Percentiles rank a stretch among this genome's conserved stretches.
Conservation (phyloP, 2,113 vertebrate species). For the Sciurus niger region DNA sequence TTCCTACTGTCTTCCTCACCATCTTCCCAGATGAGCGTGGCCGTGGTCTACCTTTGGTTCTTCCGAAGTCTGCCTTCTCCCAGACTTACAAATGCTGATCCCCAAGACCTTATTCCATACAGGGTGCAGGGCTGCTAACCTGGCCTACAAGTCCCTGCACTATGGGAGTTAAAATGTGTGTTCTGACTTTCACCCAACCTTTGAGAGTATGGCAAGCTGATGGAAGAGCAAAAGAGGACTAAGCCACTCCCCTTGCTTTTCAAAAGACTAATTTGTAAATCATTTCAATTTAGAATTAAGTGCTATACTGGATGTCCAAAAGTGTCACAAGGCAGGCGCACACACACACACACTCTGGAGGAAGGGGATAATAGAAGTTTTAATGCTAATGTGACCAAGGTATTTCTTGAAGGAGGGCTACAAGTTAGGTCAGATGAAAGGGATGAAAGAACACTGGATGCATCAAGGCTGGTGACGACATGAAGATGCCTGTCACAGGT, state of each 20-base stretch:
- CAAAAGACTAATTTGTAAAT: slow-evolving; percentile 48
- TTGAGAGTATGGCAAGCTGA: not conserved
- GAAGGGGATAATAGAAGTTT: not conserved
- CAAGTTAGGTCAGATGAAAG: not conserved
- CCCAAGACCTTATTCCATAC: not conserved
- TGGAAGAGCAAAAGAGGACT: not conserved
- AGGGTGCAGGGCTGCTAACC: not conserved
- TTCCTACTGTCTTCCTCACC: not conserved
- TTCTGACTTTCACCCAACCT: not conserved
- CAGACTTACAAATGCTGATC: not conserved
- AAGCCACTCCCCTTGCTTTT: not conserved
- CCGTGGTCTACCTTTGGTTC: not conserved
- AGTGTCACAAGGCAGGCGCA: not conserved
- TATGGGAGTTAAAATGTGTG: not conserved
- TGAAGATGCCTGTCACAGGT: not conserved
- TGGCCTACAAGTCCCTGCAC: not conserved
- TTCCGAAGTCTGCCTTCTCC: not conserved
- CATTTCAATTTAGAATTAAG: slow-evolving; percentile 15
- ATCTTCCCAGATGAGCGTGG: not conserved
- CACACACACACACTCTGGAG: not conserved
- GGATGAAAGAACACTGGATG: not conserved
- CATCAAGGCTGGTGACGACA: not conserved
- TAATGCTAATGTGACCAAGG: not conserved
- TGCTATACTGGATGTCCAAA: not conserved
- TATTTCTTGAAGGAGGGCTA: not conserved